A percentile compares a stretch with the other conserved stretches of the same genome.
These are phyloP conservation scores for Ganaspis sp. DNA, from an alignment of 1,140 invertebrate species.

Conservation along the genomic window DNA sequence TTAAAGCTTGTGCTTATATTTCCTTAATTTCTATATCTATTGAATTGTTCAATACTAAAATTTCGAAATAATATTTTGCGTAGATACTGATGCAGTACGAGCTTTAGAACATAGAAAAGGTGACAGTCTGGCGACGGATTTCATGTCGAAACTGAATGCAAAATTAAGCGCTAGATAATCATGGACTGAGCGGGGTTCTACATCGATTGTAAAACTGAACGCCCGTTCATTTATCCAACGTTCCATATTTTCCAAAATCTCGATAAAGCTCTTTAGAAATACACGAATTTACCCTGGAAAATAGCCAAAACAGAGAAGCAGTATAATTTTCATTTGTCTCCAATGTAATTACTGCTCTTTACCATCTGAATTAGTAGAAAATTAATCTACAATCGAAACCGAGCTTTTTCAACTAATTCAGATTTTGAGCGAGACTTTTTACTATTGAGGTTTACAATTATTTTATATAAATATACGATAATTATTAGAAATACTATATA, in stretches of 20 bases:
- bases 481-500: too few species aligned
- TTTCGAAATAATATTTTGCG: slow-evolving; percentile 66
- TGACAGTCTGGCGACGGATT: slow-evolving; percentile 93
- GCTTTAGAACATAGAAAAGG: slow-evolving; percentile 90
- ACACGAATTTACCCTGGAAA: neutral
- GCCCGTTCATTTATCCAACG: neutral
- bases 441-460: too few species aligned
- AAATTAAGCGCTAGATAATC: slow-evolving; percentile 70
- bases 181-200: neutral
- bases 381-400: too few species aligned
- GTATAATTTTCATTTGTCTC: neutral
- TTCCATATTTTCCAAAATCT: neutral
- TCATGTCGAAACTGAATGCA: slow-evolving; percentile 88
- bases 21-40: too few species aligned
- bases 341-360: too few species aligned
- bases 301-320: neutral
- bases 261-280: neutral
- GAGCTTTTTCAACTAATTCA: neutral
- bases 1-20: too few species aligned
- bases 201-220: neutral
- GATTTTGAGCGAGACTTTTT: too few species aligned
- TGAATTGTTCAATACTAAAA: too few species aligned
- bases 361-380: too few species aligned
- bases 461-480: too few species aligned
- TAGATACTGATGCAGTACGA: slow-evolving; percentile 86